Base-by-base conservation (phyloP, 2,888 invertebrate species). In the Nesidiocoris tenuis region DNA sequence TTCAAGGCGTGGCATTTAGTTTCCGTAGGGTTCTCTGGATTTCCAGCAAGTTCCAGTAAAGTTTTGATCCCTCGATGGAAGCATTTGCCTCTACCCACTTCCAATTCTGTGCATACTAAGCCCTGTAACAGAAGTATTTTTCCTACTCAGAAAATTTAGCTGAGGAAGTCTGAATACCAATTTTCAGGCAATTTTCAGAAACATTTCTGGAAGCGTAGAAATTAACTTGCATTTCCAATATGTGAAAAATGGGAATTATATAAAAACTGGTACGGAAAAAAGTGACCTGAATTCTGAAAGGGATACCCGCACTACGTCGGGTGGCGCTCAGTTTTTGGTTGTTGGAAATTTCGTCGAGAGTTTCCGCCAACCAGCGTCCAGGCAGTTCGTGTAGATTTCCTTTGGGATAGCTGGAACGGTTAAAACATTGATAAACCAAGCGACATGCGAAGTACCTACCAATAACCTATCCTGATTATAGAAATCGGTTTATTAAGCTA, bases 261-360 rank as follows among this genome's bases (percentile, higher is more conserved):
- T n/a, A n/a, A n/a, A n/a, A n/a, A n/a, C n/a, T n/a, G n/a, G n/a
- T n/a, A n/a, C n/a, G n/a, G n/a, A n/a, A n/a, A n/a, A n/a, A n/a
- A 57, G 17, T 61, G 21, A 91, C 92, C 87, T 93, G 91, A 79
- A 95, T 89, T 87, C 96, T 91, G 83, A 93, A 97, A 0, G 98
- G 98, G 74, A 98, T 87, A 0, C 98, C 98, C 12, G 96, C 98
- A 83, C 96, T 96, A 78, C 98, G 86, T 21, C 98, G 86, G 0
- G 97, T 97, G 2, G 94, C 87, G 82, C 92, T 93, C 16, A 93
- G 83, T 82, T 88, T 88, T 64, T 83, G 83, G 80, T 84, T 82
- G 1, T 86, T 86, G 0, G 85, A 84, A 9, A 91, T 87, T n/a
- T 87, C 84, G 0, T 82, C 80, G 74, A 91, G 81, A 12, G 90